phyloP scores from a whole-genome alignment of 2,113 vertebrate genomes.

The Epinephelus lanceolatus region DNA sequence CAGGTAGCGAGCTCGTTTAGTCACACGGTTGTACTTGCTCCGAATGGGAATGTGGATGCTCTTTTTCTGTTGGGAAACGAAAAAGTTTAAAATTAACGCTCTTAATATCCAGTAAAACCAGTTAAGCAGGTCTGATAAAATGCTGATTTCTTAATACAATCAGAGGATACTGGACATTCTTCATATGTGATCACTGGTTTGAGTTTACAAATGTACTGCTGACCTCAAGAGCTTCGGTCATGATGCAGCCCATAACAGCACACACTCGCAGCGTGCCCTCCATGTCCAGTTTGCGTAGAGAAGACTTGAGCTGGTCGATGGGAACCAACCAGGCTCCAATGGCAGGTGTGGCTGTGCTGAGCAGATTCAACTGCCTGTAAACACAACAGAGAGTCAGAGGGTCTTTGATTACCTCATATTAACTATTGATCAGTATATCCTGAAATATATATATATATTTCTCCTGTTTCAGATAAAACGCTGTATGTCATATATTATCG shows the following conservation, averaged over 20 bases:
- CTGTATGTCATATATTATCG: background rate
- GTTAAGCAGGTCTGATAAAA: background rate
- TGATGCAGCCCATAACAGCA: conserved; percentile 98
- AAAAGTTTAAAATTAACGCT: background rate
- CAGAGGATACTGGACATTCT: background rate
- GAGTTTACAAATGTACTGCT: background rate
- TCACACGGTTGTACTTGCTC: conserved; percentile 97
- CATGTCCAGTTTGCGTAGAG: conserved; percentile 93
- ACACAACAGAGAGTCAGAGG: conserved; percentile 8
- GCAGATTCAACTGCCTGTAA: conserved; percentile 93
- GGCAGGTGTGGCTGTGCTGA: conserved; percentile 97
- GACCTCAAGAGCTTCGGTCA: conserved; percentile 98
- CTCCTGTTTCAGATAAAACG: background rate
- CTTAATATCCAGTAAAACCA: background rate
- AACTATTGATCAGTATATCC: background rate
- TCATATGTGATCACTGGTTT: background rate
- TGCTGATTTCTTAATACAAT: background rate
- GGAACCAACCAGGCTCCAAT: conserved; percentile 98
- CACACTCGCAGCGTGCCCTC: conserved; percentile 93
- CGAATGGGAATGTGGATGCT: conserved; percentile 95
- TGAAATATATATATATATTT: no score
- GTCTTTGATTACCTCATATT: background rate
- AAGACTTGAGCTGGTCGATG: conserved; percentile 97
- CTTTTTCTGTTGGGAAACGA: conserved; percentile 89
- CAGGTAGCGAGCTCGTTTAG: conserved; percentile 94